Base-by-base conservation (phyloP, 2,888 invertebrate genomes). In the Strigamia crassipes region DNA sequence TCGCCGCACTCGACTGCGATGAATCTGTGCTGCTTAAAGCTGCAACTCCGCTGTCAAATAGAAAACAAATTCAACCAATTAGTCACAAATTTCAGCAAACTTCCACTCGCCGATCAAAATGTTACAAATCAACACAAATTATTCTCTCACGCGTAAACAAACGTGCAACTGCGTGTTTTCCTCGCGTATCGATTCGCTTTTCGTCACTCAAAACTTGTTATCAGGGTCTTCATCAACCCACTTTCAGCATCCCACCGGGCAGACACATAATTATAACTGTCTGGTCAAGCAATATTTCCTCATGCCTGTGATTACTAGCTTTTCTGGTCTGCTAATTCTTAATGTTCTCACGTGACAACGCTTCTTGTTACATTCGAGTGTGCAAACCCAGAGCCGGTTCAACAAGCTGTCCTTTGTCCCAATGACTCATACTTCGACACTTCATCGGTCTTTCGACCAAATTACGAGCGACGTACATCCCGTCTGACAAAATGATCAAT, bases 1-100 rank as follows among this genome's bases (percentile, higher is more conserved):
- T 94, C 86, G 91, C 89, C 88, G 92, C 91, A 86, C 90, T 93
- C 86, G 93, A 84, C 56, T 85, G 84, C 38, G 85, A 85, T 81
- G 85, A 86, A 84, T 86, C 93, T 83, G 92, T 91, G 86, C 93
- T 92, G 89, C 93, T 93, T 87, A 93, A 89, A 87, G 92, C 92
- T 87, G 93, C 94, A 87, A 95, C 94, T 85, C 95, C 95, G 91
- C 95, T 95, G 91, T 41, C 83, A 83, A 27, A 23, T 23, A 21
- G 12, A 27, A 27, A 66, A 27, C 4, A 27, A 66, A 5, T 21
- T 21, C 8, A 66, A 66, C 9, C 27, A 23, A 23, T 66, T 66
- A 23, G 21, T 42, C 10, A 42, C 27, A 42, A n/a, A n/a, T n/a
- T n/a, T n/a, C n/a, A n/a, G n/a, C n/a, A n/a, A n/a, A n/a, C n/a